Conservation (phyloP, 2,113 vertebrate genomes). For the Austrofundulus limnaeus region DNA sequence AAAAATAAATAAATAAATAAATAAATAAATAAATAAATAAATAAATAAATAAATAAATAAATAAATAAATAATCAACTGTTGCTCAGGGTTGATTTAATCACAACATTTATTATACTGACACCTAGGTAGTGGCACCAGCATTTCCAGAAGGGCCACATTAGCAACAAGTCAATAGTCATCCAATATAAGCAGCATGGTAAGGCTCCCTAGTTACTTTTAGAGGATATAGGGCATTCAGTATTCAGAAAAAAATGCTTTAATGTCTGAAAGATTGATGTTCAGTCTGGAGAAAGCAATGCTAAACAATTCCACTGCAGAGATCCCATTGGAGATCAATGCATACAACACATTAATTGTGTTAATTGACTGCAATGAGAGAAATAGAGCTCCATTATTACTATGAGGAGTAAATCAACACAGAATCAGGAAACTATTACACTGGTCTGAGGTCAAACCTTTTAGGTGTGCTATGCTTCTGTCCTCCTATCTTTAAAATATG, state of each 20-base stretch:
- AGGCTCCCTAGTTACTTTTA: constrained; percentile 37
- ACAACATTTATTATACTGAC: constrained; percentile 13
- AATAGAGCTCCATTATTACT: constrained; percentile 37
- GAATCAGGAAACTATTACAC: constrained; percentile 23
- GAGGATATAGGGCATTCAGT: constrained; percentile 37
- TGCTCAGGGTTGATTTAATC: constrained; percentile 23
- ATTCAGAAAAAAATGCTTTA: constrained; percentile 44
- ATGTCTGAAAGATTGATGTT: constrained; percentile 22
- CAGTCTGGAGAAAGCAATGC: constrained; percentile 18
- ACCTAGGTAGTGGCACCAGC: constrained; percentile 4
- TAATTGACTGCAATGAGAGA: constrained; percentile 51
- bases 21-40: too few species aligned
- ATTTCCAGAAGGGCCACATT: constrained; percentile 26
- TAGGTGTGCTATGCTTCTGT: constrained; percentile 9
- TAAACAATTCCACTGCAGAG: constrained; percentile 46
- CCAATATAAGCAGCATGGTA: constrained; percentile 23
- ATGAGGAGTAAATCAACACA: constrained; percentile 45
- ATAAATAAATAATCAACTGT: neutral
- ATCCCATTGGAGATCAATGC: constrained; percentile 53
- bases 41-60: too few species aligned
- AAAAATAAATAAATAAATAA: too few species aligned
- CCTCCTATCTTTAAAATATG: constrained; percentile 13
- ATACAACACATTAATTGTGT: constrained; percentile 56
- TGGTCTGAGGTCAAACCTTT: constrained; percentile 16
- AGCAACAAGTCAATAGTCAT: constrained; percentile 38